Conservation (phyloP, 1,140 invertebrate species). For the Ericerus pela region DNA sequence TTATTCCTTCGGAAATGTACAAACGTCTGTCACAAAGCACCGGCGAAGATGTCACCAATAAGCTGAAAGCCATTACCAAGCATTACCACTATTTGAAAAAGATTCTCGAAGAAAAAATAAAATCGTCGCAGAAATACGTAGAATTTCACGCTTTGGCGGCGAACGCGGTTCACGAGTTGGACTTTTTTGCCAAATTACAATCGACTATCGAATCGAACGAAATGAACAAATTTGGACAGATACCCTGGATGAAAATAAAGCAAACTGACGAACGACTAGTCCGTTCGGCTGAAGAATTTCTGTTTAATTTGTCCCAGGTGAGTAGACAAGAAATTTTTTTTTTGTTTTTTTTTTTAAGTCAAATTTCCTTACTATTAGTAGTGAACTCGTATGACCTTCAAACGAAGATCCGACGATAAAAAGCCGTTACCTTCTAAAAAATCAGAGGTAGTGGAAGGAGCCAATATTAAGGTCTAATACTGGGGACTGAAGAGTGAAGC, state of each 20-base stretch:
- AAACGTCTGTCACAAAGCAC: background rate
- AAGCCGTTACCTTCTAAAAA: too few species aligned
- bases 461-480: too few species aligned
- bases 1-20: too few species aligned
- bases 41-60: background rate
- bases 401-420: too few species aligned
- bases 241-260: constrained; percentile 11
- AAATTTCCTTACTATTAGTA: too few species aligned
- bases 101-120: constrained; percentile 8
- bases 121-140: constrained; percentile 3
- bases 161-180: constrained; percentile 4
- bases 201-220: background rate
- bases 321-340: background rate
- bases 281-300: constrained; percentile 8
- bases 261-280: constrained; percentile 10
- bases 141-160: constrained; percentile 1
- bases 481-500: too few species aligned
- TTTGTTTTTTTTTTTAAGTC: too few species aligned
- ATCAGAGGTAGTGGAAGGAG: too few species aligned
- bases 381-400: too few species aligned
- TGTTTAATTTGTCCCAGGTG: constrained; percentile 12
- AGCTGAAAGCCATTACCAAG: constrained; percentile 8
- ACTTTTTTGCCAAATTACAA: constrained; percentile 9
- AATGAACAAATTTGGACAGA: background rate
- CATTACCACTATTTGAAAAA: constrained; percentile 16